phyloP scores from a whole-genome alignment of 37 sponge, comb jelly and placozoan genomes.

The Halisarca cf. caerulea region DNA sequence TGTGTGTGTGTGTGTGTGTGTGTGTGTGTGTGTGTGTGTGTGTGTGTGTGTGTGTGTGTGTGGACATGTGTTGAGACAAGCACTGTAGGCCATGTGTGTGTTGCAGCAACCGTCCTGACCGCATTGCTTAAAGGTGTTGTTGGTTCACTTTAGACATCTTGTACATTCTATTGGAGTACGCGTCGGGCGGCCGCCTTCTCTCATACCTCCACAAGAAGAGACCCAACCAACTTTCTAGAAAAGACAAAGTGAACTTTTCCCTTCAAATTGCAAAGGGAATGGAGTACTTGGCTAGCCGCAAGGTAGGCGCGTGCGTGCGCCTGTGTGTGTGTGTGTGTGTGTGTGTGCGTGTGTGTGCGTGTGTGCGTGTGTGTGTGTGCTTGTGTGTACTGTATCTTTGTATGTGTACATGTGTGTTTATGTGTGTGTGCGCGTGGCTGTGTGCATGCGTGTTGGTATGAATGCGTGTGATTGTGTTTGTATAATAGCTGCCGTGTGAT shows the following conservation, averaged over 20 bases:
- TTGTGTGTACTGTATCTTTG: not conserved
- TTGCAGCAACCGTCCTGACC: not conserved
- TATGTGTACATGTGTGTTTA: not conserved
- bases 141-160: not conserved
- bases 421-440: slow-evolving; percentile 3
- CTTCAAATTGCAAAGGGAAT: slow-evolving; percentile 17
- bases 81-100: not conserved
- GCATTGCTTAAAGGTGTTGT: too few relatives aligned
- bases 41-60: too few relatives aligned
- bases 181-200: not conserved
- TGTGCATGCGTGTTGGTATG: not conserved
- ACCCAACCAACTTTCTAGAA: not conserved
- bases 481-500: not conserved
- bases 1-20: too few relatives aligned
- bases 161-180: not conserved
- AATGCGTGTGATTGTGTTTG: not conserved
- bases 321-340: not conserved
- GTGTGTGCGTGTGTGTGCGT: not conserved
- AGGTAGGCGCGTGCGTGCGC: not conserved
- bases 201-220: not conserved
- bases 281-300: slow-evolving; percentile 6
- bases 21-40: too few relatives aligned
- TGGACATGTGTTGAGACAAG: not conserved
- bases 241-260: not conserved
- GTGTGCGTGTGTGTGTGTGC: slow-evolving; percentile 4